phyloP scores from a whole-genome alignment of 2,888 invertebrate species.

The Agrotis puta region DNA sequence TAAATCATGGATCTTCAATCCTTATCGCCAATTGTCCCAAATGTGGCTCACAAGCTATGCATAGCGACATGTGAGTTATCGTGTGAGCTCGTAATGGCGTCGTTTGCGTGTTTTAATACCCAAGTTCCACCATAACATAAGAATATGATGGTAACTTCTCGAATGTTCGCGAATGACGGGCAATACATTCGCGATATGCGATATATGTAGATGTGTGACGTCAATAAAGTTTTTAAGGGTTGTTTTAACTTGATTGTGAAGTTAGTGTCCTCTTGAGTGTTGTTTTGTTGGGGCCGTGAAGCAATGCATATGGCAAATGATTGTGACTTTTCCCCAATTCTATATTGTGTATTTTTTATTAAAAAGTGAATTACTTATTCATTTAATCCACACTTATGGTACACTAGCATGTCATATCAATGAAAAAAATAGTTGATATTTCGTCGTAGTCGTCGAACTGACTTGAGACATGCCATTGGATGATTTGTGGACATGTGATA shows the following conservation, averaged over 20 bases:
- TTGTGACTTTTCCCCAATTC: no score
- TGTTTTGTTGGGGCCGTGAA: slow-evolving; percentile 5
- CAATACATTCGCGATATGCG: slow-evolving; percentile 58
- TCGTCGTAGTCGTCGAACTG: no score
- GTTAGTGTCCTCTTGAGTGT: slow-evolving; percentile 30
- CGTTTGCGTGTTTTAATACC: slow-evolving; percentile 67
- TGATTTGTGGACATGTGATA: no score
- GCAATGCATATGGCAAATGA: slow-evolving; percentile 14
- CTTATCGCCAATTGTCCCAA: slow-evolving; percentile 54
- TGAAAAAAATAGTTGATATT: no score
- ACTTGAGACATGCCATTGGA: no score
- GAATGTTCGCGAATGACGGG: slow-evolving; percentile 57
- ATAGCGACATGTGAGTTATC: slow-evolving; percentile 59
- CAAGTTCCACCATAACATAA: slow-evolving; percentile 65
- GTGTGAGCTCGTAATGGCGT: slow-evolving; percentile 48
- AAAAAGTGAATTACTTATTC: no score
- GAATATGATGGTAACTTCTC: slow-evolving; percentile 64
- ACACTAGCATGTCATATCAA: no score
- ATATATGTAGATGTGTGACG: slow-evolving; percentile 59
- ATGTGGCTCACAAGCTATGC: slow-evolving; percentile 57
- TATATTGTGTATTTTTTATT: no score
- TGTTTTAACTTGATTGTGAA: slow-evolving; percentile 30
- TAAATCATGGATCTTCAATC: slow-evolving; percentile 46
- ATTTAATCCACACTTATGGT: no score
- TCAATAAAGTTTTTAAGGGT: slow-evolving; percentile 43